Evolutionary conservation across 2,888 invertebrate species (phyloP).

Genomic region (Galerucella nymphaeae): DNA sequence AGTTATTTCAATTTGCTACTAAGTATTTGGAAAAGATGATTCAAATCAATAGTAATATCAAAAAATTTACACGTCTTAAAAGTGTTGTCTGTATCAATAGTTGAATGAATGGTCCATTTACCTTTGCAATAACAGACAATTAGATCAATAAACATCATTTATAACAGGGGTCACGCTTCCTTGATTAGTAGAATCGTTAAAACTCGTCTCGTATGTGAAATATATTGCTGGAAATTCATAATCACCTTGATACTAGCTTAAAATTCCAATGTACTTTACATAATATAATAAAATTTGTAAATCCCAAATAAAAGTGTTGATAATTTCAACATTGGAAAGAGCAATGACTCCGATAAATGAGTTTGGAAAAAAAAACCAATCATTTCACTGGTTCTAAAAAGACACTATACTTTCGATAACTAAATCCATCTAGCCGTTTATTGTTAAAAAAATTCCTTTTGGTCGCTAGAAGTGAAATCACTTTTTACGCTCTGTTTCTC

Average conservation of each 20-base stretch:
- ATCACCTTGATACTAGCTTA: not conserved
- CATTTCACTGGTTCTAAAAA: not conserved
- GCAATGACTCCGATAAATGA: not conserved
- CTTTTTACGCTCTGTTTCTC: slow-evolving; percentile 6
- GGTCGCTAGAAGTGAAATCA: slow-evolving; percentile 13
- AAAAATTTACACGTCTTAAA: slow-evolving; percentile 13
- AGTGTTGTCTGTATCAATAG: slow-evolving; percentile 22
- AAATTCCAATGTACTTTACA: not conserved
- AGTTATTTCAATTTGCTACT: no score
- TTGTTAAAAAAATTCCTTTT: not conserved
- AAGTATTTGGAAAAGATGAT: no score
- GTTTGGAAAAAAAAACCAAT: not conserved
- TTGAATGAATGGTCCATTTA: slow-evolving; percentile 25
- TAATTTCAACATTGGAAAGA: not conserved
- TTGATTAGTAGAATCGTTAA: slow-evolving; percentile 3
- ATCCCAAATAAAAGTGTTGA: no score
- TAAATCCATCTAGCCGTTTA: not conserved
- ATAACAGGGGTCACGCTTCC: slow-evolving; percentile 25
- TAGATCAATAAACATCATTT: slow-evolving; percentile 20
- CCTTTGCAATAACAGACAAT: slow-evolving; percentile 27
- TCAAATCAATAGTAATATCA: not conserved
- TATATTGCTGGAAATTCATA: not conserved
- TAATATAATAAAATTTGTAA: not conserved
- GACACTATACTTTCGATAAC: slow-evolving; percentile 2
- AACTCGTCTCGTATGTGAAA: not conserved